Evolutionary conservation across 2,888 invertebrate species (phyloP).

Genomic region (Laspeyria flexula): DNA sequence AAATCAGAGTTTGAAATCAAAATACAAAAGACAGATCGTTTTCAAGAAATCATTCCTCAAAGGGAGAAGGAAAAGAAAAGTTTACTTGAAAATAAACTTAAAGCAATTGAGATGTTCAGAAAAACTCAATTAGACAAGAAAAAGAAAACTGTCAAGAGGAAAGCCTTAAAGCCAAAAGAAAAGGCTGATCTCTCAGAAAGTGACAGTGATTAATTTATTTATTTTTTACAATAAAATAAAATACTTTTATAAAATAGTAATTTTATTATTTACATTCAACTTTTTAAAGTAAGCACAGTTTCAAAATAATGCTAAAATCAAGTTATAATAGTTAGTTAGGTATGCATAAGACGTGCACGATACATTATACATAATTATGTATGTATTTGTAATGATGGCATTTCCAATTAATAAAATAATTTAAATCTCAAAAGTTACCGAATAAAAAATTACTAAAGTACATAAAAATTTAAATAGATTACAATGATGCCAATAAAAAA

Average conservation of each 20-base stretch:
- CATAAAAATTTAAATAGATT: slow-evolving; percentile 3
- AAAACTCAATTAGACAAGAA: slow-evolving; percentile 88
- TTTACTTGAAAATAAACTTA: slow-evolving; percentile 89
- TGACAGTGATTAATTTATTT: slow-evolving; percentile 78
- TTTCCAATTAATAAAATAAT: slow-evolving; percentile 13
- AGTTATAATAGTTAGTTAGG: slow-evolving; percentile 50
- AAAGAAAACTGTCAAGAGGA: slow-evolving; percentile 74
- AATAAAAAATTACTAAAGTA: slow-evolving; percentile 13
- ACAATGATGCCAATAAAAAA: background rate
- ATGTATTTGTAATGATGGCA: slow-evolving; percentile 28
- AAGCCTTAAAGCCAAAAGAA: slow-evolving; percentile 79
- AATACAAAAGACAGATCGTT: slow-evolving; percentile 70
- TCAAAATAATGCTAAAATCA: slow-evolving; percentile 54
- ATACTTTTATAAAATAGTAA: slow-evolving; percentile 70
- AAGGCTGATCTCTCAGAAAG: slow-evolving; percentile 90
- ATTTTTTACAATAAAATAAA: slow-evolving; percentile 50
- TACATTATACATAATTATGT: slow-evolving; percentile 27
- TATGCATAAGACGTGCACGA: slow-evolving; percentile 46
- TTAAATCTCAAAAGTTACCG: slow-evolving; percentile 11
- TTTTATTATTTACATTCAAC: slow-evolving; percentile 78
- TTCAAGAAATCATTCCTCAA: slow-evolving; percentile 90
- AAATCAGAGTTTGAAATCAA: slow-evolving; percentile 61
- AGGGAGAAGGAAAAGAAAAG: slow-evolving; percentile 88
- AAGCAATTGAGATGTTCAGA: slow-evolving; percentile 91
- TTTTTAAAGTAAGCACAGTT: slow-evolving; percentile 62